Percentiles rank a stretch among this genome's conserved stretches.
These are phyloP conservation scores for Blennius ocellaris DNA, from an alignment of 2,113 vertebrate genomes.

Conservation along the genomic window DNA sequence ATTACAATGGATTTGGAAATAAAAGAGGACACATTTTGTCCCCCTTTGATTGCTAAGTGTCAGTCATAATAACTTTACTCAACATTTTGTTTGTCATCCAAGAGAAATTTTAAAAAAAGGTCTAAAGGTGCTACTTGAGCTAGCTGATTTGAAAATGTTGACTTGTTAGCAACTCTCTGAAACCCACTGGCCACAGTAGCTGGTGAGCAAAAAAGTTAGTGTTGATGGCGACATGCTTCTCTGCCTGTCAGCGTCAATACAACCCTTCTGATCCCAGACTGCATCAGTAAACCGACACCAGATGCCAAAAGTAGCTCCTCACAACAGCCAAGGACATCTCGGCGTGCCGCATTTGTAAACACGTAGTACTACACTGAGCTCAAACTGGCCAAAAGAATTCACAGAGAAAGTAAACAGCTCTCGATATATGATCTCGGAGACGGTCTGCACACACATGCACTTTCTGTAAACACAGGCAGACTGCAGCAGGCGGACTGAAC, in stretches of 20 bases:
- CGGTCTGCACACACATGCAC: not conserved
- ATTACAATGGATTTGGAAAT: too few relatives aligned
- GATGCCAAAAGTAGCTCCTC: slow-evolving; percentile 77
- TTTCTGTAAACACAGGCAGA: slow-evolving; percentile 9
- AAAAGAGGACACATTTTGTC: too few relatives aligned
- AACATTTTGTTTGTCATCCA: too few relatives aligned
- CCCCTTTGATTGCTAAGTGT: too few relatives aligned
- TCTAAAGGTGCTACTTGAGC: too few relatives aligned
- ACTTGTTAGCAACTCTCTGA: too few relatives aligned
- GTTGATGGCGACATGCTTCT: slow-evolving; percentile 49
- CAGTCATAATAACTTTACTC: too few relatives aligned
- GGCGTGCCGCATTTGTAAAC: slow-evolving; percentile 70
- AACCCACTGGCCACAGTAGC: too few relatives aligned
- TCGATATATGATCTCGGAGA: not conserved
- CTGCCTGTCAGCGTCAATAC: slow-evolving; percentile 51
- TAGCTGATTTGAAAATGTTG: too few relatives aligned
- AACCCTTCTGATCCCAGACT: slow-evolving; percentile 60
- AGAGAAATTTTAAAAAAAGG: too few relatives aligned
- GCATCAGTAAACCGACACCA: slow-evolving; percentile 81
- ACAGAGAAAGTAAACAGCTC: slow-evolving; percentile 2
- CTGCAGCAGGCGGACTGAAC: slow-evolving; percentile 8
- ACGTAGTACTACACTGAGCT: slow-evolving; percentile 60
- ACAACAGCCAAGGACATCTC: slow-evolving; percentile 79
- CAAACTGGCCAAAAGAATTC: slow-evolving; percentile 42
- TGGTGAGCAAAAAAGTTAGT: not conserved